A percentile compares a stretch with the other conserved stretches of the same genome.
Conservation (phyloP, 2,888 invertebrate genomes). For the Machimus rusticus region DNA sequence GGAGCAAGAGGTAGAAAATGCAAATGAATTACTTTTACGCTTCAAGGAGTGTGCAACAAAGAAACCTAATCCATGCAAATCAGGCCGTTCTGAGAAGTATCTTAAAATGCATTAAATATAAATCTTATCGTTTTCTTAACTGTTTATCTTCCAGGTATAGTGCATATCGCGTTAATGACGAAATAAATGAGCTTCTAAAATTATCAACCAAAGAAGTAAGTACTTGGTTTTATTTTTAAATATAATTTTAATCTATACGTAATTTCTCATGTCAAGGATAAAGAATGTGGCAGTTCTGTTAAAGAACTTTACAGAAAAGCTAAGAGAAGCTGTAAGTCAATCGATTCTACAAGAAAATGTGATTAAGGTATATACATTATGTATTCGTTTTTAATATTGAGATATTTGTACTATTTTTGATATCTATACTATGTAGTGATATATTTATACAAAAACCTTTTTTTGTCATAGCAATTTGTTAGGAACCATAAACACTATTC, state of each 20-base stretch:
- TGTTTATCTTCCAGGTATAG: background rate
- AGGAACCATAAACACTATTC: background rate
- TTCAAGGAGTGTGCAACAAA: slow-evolving; percentile 48
- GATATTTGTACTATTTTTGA: background rate
- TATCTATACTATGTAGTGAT: background rate
- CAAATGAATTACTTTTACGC: slow-evolving; percentile 54
- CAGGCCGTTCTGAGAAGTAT: background rate
- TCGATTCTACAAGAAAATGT: background rate
- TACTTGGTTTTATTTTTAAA: background rate
- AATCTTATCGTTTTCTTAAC: background rate
- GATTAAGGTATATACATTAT: background rate
- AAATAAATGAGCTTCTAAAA: slow-evolving; percentile 10
- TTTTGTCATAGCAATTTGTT: background rate
- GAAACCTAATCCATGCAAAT: background rate
- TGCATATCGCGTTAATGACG: background rate
- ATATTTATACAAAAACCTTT: background rate
- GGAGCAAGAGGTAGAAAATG: slow-evolving; percentile 57
- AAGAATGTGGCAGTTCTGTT: background rate
- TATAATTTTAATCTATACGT: background rate
- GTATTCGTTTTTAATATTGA: background rate
- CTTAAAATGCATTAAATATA: background rate
- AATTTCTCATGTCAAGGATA: background rate
- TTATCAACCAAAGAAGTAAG: background rate
- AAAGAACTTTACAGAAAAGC: background rate
- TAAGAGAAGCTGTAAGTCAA: background rate